These are phyloP conservation scores for Leptopilina syphax DNA, from an alignment of 2,888 invertebrate genomes.

Conservation along the genomic window DNA sequence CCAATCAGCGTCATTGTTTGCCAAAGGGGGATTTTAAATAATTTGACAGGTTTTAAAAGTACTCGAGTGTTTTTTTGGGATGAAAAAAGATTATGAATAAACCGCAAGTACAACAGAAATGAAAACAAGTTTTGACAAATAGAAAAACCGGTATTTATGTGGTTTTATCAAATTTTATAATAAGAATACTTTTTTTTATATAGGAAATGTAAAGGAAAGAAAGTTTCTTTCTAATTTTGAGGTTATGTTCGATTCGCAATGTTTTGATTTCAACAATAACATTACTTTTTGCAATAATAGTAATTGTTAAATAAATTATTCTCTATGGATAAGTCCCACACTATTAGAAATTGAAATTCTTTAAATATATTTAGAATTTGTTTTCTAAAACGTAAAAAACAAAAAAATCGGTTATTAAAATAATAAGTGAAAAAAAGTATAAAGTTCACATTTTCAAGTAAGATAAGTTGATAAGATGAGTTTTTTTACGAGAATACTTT, in stretches of 20 bases:
- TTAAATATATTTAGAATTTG: background rate
- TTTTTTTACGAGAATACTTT: background rate
- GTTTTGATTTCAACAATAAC: background rate
- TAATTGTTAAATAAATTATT: background rate
- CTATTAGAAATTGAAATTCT: background rate
- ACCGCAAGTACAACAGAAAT: background rate
- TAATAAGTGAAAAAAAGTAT: no score
- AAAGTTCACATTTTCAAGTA: no score
- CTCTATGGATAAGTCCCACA: background rate
- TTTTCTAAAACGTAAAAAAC: background rate
- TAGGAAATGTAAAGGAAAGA: background rate
- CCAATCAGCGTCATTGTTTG: no score
- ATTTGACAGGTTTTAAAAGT: no score
- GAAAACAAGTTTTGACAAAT: background rate
- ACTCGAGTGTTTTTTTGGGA: background rate
- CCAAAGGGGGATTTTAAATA: no score
- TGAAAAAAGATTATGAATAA: constrained; percentile 46
- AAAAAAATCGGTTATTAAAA: no score
- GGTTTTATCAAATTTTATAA: background rate
- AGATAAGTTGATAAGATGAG: constrained; percentile 6
- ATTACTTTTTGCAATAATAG: background rate
- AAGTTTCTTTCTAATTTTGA: background rate
- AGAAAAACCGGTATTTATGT: background rate
- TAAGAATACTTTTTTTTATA: background rate
- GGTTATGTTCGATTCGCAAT: background rate